A percentile compares a stretch with the other conserved stretches of the same genome.
Evolutionary conservation across 2,797 vertebrate genomes (phyloP).

Genomic region (Sebastolobus alascanus): DNA sequence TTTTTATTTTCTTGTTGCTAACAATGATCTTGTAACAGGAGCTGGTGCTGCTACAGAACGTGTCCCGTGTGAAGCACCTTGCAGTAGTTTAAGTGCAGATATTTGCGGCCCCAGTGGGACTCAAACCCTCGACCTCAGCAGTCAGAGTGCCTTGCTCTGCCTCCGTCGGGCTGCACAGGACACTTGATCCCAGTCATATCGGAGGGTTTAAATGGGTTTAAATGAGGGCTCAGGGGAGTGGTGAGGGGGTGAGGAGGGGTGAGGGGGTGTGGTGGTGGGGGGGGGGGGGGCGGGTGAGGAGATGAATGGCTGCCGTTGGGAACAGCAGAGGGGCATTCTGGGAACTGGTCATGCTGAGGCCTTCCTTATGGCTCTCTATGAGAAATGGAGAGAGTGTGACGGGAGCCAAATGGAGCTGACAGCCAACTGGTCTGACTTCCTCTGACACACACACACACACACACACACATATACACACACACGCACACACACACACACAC

Average conservation of each 20-base stretch:
- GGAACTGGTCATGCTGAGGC: conserved; percentile 70
- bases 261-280: background rate
- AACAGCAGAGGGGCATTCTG: conserved; percentile 68
- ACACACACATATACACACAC: conserved; percentile 36
- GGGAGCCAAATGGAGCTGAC: conserved; percentile 80
- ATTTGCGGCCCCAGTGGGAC: conserved; percentile 45
- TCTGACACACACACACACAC: conserved; percentile 41
- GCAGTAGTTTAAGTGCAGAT: conserved; percentile 19
- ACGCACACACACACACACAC: conserved; percentile 40
- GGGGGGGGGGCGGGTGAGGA: background rate
- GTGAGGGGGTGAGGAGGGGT: conserved; percentile 18
- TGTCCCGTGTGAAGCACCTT: conserved; percentile 43
- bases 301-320: conserved; percentile 49
- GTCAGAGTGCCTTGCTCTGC: conserved; percentile 53
- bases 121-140: conserved; percentile 58
- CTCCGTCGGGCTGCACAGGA: conserved; percentile 45
- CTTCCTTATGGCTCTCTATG: conserved; percentile 76
- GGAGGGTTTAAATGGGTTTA: conserved; percentile 71
- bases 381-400: conserved; percentile 76
- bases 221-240: conserved; percentile 70
- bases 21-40: background rate
- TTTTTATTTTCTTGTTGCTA: background rate
- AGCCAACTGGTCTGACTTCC: conserved; percentile 72
- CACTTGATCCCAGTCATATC: conserved; percentile 73
- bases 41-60: background rate